A percentile compares a stretch with the other conserved stretches of the same genome.
phyloP scores from a whole-genome alignment of 2,888 invertebrate genomes.

The Xestia sexstrigata region DNA sequence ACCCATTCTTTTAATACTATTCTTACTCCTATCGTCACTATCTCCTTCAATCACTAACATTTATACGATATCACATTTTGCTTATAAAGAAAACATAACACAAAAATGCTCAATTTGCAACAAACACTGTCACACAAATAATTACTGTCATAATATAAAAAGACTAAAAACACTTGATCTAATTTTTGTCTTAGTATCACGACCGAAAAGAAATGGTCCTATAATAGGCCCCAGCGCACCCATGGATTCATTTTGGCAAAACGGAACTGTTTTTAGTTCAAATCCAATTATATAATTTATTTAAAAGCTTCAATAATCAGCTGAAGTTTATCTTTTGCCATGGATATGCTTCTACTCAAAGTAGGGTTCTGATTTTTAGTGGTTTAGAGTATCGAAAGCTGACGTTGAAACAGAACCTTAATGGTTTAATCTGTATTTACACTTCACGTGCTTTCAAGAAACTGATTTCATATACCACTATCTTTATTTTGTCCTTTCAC shows the following conservation, averaged over 20 bases:
- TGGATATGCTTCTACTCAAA: background rate
- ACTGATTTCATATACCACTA: background rate
- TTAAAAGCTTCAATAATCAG: background rate
- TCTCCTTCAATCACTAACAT: conserved; percentile 39
- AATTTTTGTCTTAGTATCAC: conserved; percentile 8
- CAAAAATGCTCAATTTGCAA: conserved; percentile 30
- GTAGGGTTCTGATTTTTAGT: too few species aligned
- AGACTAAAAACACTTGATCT: conserved; percentile 5
- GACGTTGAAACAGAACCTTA: conserved; percentile 6
- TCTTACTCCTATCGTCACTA: conserved; percentile 21
- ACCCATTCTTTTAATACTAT: conserved; percentile 15
- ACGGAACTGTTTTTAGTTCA: background rate
- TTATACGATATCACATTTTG: conserved; percentile 65
- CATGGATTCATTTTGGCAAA: background rate
- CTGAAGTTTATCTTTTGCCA: background rate
- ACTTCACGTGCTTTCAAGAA: background rate
- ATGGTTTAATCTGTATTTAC: background rate
- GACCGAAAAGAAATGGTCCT: conserved; percentile 2
- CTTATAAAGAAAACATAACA: conserved; percentile 53
- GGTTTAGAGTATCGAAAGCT: background rate
- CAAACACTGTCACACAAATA: conserved; percentile 27
- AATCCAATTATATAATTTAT: background rate
- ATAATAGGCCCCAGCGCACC: conserved; percentile 3
- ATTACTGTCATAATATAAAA: conserved; percentile 47
- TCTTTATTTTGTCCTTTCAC: background rate